A percentile compares a stretch with the other conserved stretches of the same genome.
phyloP scores from a whole-genome alignment of 2,797 vertebrate genomes.

The Anguilla anguilla region DNA sequence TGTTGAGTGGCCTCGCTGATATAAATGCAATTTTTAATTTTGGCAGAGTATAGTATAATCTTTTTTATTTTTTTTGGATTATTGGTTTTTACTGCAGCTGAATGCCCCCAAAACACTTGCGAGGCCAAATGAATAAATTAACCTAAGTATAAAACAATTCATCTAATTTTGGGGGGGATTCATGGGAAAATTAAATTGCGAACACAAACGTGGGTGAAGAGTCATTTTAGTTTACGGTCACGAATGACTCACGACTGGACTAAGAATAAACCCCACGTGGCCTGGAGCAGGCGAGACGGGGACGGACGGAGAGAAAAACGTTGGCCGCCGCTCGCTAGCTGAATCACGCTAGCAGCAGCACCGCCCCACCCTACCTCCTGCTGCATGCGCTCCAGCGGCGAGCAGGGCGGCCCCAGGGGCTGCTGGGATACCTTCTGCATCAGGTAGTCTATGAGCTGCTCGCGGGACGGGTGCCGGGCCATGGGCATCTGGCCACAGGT shows the following conservation, averaged over 20 bases:
- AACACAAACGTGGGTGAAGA: background rate
- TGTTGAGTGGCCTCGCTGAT: background rate
- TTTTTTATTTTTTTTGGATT: background rate
- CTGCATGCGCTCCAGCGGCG: slow-evolving; percentile 78
- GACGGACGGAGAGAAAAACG: background rate
- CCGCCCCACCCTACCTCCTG: slow-evolving; percentile 79
- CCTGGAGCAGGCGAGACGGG: background rate
- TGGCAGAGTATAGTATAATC: too few species aligned
- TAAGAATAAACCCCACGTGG: background rate
- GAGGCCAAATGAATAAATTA: background rate
- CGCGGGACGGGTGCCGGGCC: slow-evolving; percentile 90
- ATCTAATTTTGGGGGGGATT: background rate
- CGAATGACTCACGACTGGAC: background rate
- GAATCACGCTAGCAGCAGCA: background rate
- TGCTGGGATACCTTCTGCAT: slow-evolving; percentile 94
- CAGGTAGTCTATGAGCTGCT: slow-evolving; percentile 95
- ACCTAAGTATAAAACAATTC: background rate
- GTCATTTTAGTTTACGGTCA: background rate
- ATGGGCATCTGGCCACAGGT: slow-evolving; percentile 81
- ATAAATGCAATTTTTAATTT: background rate
- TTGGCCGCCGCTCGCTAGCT: background rate
- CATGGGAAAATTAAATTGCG: background rate
- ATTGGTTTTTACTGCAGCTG: background rate
- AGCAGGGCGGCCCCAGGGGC: slow-evolving; percentile 76
- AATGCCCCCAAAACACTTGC: background rate